Conservation (phyloP, 2,888 invertebrate genomes). For the Neoaliturus tenellus region DNA sequence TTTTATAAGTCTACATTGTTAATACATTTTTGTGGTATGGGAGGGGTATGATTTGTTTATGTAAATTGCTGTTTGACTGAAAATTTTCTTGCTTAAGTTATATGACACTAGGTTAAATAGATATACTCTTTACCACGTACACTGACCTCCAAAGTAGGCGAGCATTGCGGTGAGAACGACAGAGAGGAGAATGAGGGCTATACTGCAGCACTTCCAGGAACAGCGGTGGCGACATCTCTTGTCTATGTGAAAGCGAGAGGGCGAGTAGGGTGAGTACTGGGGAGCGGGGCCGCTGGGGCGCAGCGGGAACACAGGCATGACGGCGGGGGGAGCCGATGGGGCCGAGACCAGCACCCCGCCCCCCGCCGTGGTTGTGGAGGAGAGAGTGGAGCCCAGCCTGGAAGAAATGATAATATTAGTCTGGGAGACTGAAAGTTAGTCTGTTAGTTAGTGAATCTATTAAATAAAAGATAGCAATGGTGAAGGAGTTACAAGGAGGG, state of each 20-base stretch:
- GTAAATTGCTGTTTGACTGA: too few relatives aligned
- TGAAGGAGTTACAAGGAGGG: too few relatives aligned
- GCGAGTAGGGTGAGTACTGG: slow-evolving; percentile 74
- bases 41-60: too few relatives aligned
- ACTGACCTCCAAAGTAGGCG: slow-evolving; percentile 96
- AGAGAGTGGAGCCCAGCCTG: slow-evolving; percentile 52
- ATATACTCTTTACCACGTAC: neutral
- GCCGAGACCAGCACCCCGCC: slow-evolving; percentile 77
- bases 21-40: too few relatives aligned
- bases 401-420: too few relatives aligned
- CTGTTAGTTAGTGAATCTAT: too few relatives aligned
- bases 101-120: neutral
- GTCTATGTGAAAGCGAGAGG: slow-evolving; percentile 90
- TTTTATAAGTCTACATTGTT: too few relatives aligned
- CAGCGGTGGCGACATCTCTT: slow-evolving; percentile 95
- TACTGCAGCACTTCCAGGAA: slow-evolving; percentile 98
- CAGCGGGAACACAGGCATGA: slow-evolving; percentile 92
- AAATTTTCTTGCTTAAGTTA: too few relatives aligned
- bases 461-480: too few relatives aligned
- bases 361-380: slow-evolving; percentile 47
- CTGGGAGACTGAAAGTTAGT: too few relatives aligned
- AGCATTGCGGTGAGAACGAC: slow-evolving; percentile 95
- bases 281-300: slow-evolving; percentile 81
- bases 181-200: slow-evolving; percentile 93
- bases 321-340: slow-evolving; percentile 83